Evolutionary conservation across 35 echinoderm and acorn worm species (phyloP), one percentile per base, ranked within the genome.

Genomic region (Diadema setosum): DNA sequence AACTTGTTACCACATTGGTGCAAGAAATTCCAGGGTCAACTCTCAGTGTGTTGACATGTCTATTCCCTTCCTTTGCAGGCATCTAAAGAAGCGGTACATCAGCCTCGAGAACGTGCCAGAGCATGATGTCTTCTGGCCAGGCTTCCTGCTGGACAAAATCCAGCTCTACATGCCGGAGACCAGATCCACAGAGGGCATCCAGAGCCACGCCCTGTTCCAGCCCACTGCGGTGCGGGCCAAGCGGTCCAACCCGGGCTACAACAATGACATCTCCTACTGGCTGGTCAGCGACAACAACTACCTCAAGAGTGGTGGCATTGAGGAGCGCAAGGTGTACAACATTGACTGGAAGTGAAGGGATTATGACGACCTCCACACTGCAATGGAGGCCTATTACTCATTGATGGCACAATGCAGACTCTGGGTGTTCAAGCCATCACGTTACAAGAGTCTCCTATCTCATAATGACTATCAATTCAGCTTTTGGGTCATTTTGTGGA

Each of bases 81-180:
- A 99, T 86, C 89, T 99, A 81, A 86, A 60, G 30, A 94, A 94
- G 36, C 74, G 96, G 20, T 99, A 99, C 42, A 65, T 99, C 5
- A 91, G 75, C 31, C 44, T 94, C n/a, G 84, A 82, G 24, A 58
- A 89, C 2, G 84, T 5, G 2, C 87, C 90, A 39, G 73, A 89
- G 41, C 64, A 70, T 3, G 78, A 94, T 56, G 84, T 86, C 41
- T 94, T 99, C 81, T 94, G 96, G 96, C 92, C 96, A 3, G 96
- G 96, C 15, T 86, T 94, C 52, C 93, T 99, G 32, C 39, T 99
- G 82, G 87, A 95, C 81, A 99, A 99, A 39, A 48, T 99, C 36
- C 89, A 82, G 27, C 81, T 99, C 34, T 99, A 81, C 70, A 85
- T 99, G 89, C 84, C 90, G 14, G 63, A 78, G 73, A 78, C 73